Evolutionary conservation across 2,113 vertebrate species (phyloP).

Genomic region (Pteruthius melanotis): DNA sequence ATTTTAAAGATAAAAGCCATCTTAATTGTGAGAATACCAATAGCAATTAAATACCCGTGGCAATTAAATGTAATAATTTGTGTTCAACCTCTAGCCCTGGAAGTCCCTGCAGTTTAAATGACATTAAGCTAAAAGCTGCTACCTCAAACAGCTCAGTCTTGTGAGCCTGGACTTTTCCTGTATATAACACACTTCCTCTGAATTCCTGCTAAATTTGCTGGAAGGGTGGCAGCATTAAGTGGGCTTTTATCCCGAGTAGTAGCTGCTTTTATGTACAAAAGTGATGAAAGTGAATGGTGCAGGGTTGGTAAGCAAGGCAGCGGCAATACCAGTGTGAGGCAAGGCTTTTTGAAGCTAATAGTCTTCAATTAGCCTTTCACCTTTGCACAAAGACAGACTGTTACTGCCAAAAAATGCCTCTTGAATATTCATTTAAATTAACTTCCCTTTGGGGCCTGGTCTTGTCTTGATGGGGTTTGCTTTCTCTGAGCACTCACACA

Average conservation of each 20-base stretch:
- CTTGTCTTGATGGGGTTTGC: neutral
- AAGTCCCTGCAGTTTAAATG: neutral
- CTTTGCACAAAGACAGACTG: neutral
- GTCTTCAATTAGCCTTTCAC: conserved; percentile 32
- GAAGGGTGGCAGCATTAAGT: neutral
- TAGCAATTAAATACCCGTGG: neutral
- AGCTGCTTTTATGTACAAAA: neutral
- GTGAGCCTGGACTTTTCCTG: neutral
- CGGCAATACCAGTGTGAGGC: neutral
- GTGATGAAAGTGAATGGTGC: neutral
- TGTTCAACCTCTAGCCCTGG: neutral
- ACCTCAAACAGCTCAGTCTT: neutral
- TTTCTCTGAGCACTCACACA: neutral
- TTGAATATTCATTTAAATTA: conserved; percentile 39
- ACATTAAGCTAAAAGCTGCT: neutral
- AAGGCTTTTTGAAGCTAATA: neutral
- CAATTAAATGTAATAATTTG: neutral
- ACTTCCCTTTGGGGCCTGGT: neutral
- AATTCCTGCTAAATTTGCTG: neutral
- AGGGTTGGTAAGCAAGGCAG: neutral
- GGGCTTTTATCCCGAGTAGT: neutral
- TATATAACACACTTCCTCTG: neutral
- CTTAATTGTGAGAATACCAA: neutral
- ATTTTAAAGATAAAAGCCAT: neutral
- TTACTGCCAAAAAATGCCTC: conserved; percentile 6